Percentiles rank a stretch among this genome's conserved stretches.
Conservation (phyloP, 2,113 vertebrate species). For the Sus scrofa region T2T-Sscrofa CM000830.6:97619001-97619500, state of each 20-base stretch:
- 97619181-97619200: slow-evolving; percentile 94
- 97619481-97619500: slow-evolving; percentile 99
- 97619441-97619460: slow-evolving; percentile 98
- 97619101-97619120: slow-evolving; percentile 93
- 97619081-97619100: slow-evolving; percentile 97
- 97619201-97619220: slow-evolving; percentile 8
- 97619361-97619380: slow-evolving; percentile 37
- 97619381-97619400: slow-evolving; percentile 72
- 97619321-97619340: slow-evolving; percentile 10
- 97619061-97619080: slow-evolving; percentile 26
- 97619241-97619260: not conserved
- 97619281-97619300: not conserved
- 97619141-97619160: slow-evolving; percentile 98
- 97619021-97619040: slow-evolving; percentile 37
- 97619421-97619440: slow-evolving; percentile 99
- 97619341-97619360: slow-evolving; percentile 51
- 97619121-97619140: slow-evolving; percentile 96
- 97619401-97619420: slow-evolving; percentile 77
- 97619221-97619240: not conserved
- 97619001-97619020: slow-evolving; percentile 31
- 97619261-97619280: not conserved
- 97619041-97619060: slow-evolving; percentile 38
- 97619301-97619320: slow-evolving; percentile 24
- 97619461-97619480: slow-evolving; percentile 99
- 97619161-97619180: slow-evolving; percentile 99